Base-by-base conservation (phyloP, 1,140 invertebrate genomes). In the Aphis craccivora region DNA sequence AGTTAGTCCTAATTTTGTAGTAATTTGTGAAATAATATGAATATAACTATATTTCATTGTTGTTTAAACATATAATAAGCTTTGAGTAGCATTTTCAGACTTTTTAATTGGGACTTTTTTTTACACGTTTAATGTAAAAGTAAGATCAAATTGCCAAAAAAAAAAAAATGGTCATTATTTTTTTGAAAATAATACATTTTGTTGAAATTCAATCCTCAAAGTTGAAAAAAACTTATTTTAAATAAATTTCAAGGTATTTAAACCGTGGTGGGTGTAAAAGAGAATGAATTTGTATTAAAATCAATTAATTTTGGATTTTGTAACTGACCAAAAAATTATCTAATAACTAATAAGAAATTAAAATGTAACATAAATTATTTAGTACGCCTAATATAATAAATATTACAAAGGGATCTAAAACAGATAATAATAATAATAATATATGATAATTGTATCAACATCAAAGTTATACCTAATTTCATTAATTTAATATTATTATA, bases 61-160 rank as follows among this genome's bases (percentile, higher is more conserved):
- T 35, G 1, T 7, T 76, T 14, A 67, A 67, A n/a, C 30, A 67
- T 67, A 45, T 45, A 76, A 67, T n/a, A 76, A 14, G 14, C 14
- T 76, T 67, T 67, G 4, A 67, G 60, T 51, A 18, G 48, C 48
- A 67, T n/a, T 67, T 76, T 76, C 60, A 76, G 60, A 35, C 11
- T n/a, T 67, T 76, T 76, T 5, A 76, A 76, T 76, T 76, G n/a
- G 60, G 14, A 30, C 14, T n/a, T 76, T 76, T 67, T 76, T n/a
- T 14, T n/a, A 18, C 30, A 76, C 30, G n/a, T 76, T 76, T 76
- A 76, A 14, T 76, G 60, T 14, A 18, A 18, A 76, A 11, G 18
- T 76, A 14, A n/a, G 60, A 76, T 76, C 60, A 76, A 76, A 76
- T 76, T 76, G 60, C 60, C n/a, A 67, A 76, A 76, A 60, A 60